These are phyloP conservation scores for Allobates femoralis DNA, from an alignment of 2,797 vertebrate genomes.

Conservation along the genomic window DNA sequence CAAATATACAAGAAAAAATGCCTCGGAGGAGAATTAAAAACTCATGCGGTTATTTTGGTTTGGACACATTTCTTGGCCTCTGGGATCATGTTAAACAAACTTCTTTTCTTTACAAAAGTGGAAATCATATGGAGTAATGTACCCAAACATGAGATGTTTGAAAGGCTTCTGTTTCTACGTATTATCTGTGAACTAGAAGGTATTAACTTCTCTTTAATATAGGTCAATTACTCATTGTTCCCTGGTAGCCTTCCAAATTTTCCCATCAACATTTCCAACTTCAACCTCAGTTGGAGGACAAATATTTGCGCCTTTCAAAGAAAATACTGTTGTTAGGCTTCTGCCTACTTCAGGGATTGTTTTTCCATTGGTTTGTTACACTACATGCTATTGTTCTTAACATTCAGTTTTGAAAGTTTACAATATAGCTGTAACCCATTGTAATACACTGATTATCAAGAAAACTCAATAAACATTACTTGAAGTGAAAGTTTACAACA, in stretches of 20 bases:
- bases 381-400: background rate
- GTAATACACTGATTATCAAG: too few relatives aligned
- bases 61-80: conserved; percentile 56
- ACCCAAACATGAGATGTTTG: conserved; percentile 53
- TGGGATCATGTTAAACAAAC: conserved; percentile 56
- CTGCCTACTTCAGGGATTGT: background rate
- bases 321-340: background rate
- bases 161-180: conserved; percentile 50
- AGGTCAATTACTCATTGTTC: conserved; percentile 58
- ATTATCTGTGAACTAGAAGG: conserved; percentile 57
- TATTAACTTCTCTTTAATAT: conserved; percentile 49
- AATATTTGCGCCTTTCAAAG: conserved; percentile 12
- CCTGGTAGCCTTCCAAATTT: conserved; percentile 32
- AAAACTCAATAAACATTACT: too few relatives aligned
- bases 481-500: background rate
- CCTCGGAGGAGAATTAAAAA: conserved; percentile 67
- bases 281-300: conserved; percentile 29
- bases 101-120: conserved; percentile 58
- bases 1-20: conserved; percentile 61
- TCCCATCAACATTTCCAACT: conserved; percentile 36
- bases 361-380: background rate
- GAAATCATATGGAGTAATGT: conserved; percentile 53
- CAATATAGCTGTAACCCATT: too few relatives aligned
- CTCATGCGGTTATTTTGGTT: conserved; percentile 63
- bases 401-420: background rate